Percentiles rank a stretch among this genome's conserved stretches.
Evolutionary conservation across 2,888 invertebrate species (phyloP).

Genomic region (Elegia similella): DNA sequence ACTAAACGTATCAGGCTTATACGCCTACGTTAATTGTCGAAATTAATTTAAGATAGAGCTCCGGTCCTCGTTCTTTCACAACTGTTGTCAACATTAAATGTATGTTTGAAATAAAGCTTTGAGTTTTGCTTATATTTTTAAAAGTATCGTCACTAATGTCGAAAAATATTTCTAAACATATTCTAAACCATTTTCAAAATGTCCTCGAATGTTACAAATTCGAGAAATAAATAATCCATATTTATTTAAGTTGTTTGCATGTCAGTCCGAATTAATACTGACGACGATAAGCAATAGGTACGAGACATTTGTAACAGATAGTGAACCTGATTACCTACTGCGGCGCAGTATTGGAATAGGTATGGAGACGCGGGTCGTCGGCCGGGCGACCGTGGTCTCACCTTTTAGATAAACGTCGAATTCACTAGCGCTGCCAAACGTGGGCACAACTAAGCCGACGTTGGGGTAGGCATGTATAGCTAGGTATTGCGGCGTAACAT

Average conservation of each 20-base stretch:
- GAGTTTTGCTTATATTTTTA: background rate
- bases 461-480: constrained; percentile 52
- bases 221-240: background rate
- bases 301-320: constrained; percentile 21
- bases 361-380: constrained; percentile 61
- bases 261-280: constrained; percentile 12
- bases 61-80: background rate
- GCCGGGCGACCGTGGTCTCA: constrained; percentile 72
- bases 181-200: background rate
- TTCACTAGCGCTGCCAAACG: constrained; percentile 49
- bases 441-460: constrained; percentile 42
- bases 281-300: constrained; percentile 6
- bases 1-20: background rate
- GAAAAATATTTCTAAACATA: no score
- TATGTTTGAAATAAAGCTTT: background rate
- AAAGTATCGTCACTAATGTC: no score
- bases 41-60: background rate
- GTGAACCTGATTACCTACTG: constrained; percentile 44
- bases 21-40: background rate
- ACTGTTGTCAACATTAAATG: background rate
- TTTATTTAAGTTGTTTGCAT: constrained; percentile 9
- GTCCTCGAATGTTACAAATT: background rate
- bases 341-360: constrained; percentile 54
- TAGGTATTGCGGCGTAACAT: background rate
- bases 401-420: constrained; percentile 77